Percentiles rank a stretch among this genome's conserved stretches.
Conservation (phyloP, 2,888 invertebrate genomes). For the Andrena fulva region DNA sequence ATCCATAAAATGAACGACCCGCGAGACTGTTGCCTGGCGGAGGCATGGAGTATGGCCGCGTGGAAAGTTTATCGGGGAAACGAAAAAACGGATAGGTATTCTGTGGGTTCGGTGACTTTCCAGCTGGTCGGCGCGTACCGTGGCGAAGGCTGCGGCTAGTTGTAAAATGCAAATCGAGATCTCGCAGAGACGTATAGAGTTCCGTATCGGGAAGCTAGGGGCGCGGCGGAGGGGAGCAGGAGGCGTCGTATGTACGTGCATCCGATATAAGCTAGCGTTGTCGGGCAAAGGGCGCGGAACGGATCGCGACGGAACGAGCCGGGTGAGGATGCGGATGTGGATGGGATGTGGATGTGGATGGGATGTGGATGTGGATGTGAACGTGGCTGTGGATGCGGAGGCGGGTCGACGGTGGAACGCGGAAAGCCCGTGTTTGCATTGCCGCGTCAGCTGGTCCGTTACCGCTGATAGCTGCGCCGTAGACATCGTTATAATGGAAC, state of each 20-base stretch:
- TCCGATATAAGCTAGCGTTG: constrained; percentile 6
- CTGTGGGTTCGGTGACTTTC: neutral
- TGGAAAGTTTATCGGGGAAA: neutral
- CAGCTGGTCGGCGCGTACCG: neutral
- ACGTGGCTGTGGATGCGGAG: too few species aligned
- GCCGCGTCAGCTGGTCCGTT: constrained; percentile 77
- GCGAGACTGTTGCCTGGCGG: neutral
- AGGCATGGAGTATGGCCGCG: too few species aligned
- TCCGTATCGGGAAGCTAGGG: constrained; percentile 23
- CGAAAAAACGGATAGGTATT: neutral
- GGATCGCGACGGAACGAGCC: neutral
- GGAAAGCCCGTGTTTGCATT: constrained; percentile 64
- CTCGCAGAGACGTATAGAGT: constrained; percentile 46
- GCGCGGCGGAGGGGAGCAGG: neutral
- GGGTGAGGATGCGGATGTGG: neutral
- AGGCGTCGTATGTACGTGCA: neutral
- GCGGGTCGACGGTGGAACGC: neutral
- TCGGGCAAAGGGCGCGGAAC: neutral
- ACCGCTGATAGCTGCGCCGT: constrained; percentile 75
- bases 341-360: too few species aligned
- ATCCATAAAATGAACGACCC: neutral
- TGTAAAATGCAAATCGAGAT: constrained; percentile 65
- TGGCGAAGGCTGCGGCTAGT: constrained; percentile 30
- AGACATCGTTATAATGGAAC: constrained; percentile 79
- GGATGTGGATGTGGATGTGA: too few species aligned